Conservation (phyloP, 2,113 vertebrate species). For the Festucalex cinctus region DNA sequence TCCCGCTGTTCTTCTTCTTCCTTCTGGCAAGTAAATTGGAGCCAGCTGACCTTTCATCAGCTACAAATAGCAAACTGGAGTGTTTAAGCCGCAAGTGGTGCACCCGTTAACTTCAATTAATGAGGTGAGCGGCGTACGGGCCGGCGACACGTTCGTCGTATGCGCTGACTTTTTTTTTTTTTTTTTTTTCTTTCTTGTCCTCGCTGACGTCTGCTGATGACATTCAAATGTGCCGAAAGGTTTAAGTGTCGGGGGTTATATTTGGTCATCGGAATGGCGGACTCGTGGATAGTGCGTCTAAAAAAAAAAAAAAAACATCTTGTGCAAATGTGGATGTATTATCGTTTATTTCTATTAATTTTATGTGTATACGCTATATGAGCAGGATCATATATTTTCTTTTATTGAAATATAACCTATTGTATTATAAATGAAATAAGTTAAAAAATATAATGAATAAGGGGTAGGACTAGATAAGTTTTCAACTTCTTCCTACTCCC, state of each 20-base stretch:
- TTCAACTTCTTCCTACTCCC: no score
- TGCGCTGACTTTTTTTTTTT: background rate
- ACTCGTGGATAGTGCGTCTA: background rate
- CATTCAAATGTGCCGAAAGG: conserved; percentile 5
- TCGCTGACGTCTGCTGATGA: background rate
- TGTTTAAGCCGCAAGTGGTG: conserved; percentile 43
- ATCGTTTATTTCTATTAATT: no score
- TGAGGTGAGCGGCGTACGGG: conserved; percentile 34
- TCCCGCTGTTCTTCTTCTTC: conserved; percentile 41
- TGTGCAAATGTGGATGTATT: no score
- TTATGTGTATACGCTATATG: no score
- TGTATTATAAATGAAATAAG: no score
- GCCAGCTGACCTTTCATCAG: conserved; percentile 55
- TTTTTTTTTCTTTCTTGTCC: background rate
- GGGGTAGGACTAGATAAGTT: no score
- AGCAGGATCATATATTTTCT: no score
- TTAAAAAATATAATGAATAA: no score
- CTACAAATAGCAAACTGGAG: conserved; percentile 39
- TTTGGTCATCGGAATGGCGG: background rate
- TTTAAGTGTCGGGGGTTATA: background rate
- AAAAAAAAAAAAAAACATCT: no score
- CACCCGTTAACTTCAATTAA: conserved; percentile 55
- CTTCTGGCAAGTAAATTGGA: conserved; percentile 59
- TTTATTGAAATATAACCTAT: no score
- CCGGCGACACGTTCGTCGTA: conserved; percentile 27